Percentiles rank a stretch among this genome's conserved stretches.
phyloP scores from a whole-genome alignment of 1,140 invertebrate species.

The Scaptomyza graminum region DNA sequence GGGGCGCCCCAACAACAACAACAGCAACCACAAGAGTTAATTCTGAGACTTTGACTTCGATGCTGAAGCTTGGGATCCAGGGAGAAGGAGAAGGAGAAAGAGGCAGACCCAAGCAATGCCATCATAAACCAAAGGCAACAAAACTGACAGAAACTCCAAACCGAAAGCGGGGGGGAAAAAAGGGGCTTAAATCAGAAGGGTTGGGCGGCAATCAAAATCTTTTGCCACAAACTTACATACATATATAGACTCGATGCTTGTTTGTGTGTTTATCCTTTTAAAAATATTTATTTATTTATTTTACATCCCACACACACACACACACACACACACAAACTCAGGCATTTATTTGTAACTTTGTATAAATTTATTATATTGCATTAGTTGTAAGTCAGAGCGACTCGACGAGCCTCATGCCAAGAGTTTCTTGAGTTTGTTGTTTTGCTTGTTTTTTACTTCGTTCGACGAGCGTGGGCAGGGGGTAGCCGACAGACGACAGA shows the following conservation, averaged over 20 bases:
- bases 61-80: neutral
- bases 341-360: conserved; percentile 76
- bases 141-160: conserved; percentile 43
- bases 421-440: conserved; percentile 34
- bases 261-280: conserved; percentile 57
- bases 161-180: neutral
- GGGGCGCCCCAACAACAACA: conserved; percentile 29
- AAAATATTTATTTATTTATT: conserved; percentile 82
- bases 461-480: conserved; percentile 54
- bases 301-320: conserved; percentile 57
- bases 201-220: conserved; percentile 48
- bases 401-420: conserved; percentile 32
- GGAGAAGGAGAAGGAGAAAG: too few species aligned
- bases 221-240: neutral
- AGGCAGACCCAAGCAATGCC: conserved; percentile 44
- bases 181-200: conserved; percentile 34
- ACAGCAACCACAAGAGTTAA: neutral
- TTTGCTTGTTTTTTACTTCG: too few species aligned
- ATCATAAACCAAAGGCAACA: conserved; percentile 71
- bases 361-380: conserved; percentile 82
- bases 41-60: neutral
- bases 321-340: conserved; percentile 10
- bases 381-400: conserved; percentile 77
- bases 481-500: conserved; percentile 18
- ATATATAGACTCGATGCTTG: neutral